Evolutionary conservation across 2,797 vertebrate species (phyloP).

Genomic region (Phyllotis vaccarum): DNA sequence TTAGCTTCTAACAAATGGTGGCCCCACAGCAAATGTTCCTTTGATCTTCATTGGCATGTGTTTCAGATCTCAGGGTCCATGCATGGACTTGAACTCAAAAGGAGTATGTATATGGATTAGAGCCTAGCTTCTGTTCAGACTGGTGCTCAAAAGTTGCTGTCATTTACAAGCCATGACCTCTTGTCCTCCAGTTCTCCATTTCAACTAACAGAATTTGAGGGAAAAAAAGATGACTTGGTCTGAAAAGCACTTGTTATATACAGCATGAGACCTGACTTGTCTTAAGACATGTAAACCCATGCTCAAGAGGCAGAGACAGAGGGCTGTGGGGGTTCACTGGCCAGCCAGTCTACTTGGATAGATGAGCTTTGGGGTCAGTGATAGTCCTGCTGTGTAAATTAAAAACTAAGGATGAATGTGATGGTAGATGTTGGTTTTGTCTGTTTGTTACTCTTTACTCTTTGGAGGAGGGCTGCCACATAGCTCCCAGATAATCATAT

Average conservation of each 20-base stretch:
- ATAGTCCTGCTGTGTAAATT: not conserved
- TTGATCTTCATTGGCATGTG: not conserved
- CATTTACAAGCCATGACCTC: not conserved
- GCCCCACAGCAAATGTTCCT: not conserved
- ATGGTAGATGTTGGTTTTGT: not conserved
- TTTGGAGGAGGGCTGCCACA: not conserved
- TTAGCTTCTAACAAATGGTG: not conserved
- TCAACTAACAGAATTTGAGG: not conserved
- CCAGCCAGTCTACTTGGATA: not conserved
- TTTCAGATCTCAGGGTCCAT: constrained; percentile 1
- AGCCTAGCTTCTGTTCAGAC: not conserved
- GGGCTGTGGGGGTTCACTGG: rapidly evolving
- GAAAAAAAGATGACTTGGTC: not conserved
- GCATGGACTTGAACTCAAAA: not conserved
- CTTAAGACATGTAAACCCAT: not conserved
- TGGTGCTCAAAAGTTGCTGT: not conserved
- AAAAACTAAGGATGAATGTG: not conserved
- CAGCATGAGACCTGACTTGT: not conserved
- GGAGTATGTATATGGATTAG: not conserved
- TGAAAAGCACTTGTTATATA: not conserved
- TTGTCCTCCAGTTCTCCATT: not conserved
- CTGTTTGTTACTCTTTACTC: not conserved
- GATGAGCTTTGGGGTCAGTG: not conserved
- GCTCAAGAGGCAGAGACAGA: not conserved
- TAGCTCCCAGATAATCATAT: not conserved